Percentiles rank a stretch among this genome's conserved stretches.
Conservation (phyloP, 2,797 vertebrate genomes). For the Melanotaenia nigrans region DNA sequence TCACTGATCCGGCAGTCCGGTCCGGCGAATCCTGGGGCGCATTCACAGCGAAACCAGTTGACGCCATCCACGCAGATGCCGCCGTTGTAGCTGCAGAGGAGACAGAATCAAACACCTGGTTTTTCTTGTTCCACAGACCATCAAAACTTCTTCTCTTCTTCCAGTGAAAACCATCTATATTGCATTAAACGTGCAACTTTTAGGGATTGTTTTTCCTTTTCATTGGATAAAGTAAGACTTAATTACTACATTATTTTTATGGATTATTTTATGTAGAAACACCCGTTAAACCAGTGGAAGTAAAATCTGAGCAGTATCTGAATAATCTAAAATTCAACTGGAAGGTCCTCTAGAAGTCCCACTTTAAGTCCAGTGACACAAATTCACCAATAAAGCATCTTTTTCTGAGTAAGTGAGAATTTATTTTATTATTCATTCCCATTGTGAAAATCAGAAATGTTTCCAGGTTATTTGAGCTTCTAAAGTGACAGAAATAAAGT, state of each 20-base stretch:
- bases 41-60: constrained; percentile 97
- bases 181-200: background rate
- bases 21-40: constrained; percentile 92
- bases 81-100: constrained; percentile 88
- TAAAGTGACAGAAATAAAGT: background rate
- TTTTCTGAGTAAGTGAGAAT: background rate
- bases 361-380: background rate
- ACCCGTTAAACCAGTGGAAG: background rate
- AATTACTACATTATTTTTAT: background rate
- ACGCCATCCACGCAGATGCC: constrained; percentile 93
- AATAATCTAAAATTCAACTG: background rate
- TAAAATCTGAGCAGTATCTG: background rate
- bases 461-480: background rate
- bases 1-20: constrained; percentile 98
- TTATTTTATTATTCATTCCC: background rate
- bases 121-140: background rate
- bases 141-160: background rate
- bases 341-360: background rate
- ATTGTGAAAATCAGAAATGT: too few relatives aligned
- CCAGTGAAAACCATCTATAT: background rate
- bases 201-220: background rate
- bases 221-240: background rate
- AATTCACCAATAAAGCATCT: background rate
- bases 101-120: constrained; percentile 11
- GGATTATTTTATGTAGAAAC: background rate